Evolutionary conservation across 2,888 invertebrate genomes (phyloP).

Genomic region (Stenolophus ochropezus): DNA sequence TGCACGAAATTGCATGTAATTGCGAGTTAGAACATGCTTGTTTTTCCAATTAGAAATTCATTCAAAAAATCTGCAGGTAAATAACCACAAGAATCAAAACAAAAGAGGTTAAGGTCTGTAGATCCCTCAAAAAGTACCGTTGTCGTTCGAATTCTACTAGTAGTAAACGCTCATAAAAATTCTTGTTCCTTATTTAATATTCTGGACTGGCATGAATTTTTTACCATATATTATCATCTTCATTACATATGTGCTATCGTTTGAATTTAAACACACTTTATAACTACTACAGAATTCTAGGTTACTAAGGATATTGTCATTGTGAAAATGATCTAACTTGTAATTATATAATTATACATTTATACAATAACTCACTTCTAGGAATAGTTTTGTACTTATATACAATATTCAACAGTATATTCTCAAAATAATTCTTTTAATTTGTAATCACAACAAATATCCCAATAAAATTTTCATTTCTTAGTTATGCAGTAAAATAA

Average conservation of each 20-base stretch:
- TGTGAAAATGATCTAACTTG: neutral
- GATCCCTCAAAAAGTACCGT: neutral
- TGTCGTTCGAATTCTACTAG: slow-evolving; percentile 9
- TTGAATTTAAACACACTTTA: neutral
- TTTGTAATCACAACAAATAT: too few relatives aligned
- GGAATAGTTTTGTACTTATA: neutral
- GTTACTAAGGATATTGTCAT: neutral
- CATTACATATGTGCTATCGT: slow-evolving; percentile 4
- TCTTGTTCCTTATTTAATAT: slow-evolving; percentile 31
- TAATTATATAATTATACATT: neutral
- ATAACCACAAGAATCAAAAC: too few relatives aligned
- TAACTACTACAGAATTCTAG: neutral
- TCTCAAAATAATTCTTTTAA: too few relatives aligned
- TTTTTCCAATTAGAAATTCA: too few relatives aligned
- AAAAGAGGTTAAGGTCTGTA: neutral
- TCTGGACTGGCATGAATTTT: slow-evolving; percentile 10
- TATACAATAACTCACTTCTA: neutral
- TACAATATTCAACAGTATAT: neutral
- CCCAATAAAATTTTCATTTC: too few relatives aligned
- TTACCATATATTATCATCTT: slow-evolving; percentile 37
- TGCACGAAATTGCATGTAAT: too few relatives aligned
- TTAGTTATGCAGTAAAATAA: too few relatives aligned
- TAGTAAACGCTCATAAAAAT: slow-evolving; percentile 25
- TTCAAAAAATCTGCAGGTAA: too few relatives aligned
- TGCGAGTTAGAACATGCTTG: too few relatives aligned